Base-by-base conservation (phyloP, 2,797 vertebrate species). In the Eulemur coronatus region DNA sequence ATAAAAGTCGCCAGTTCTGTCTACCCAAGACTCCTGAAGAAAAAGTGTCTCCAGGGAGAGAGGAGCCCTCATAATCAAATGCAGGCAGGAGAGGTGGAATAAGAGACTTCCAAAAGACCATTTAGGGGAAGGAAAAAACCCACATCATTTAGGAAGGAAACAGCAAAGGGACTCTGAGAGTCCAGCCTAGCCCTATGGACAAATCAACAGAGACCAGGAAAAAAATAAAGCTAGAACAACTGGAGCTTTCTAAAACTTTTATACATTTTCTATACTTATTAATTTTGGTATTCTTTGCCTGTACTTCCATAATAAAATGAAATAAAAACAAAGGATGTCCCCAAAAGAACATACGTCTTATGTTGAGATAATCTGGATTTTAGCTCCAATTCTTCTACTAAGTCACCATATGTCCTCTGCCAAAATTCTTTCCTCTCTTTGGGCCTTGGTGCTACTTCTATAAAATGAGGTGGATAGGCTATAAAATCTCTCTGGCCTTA, bases 381-480 rank as follows among this genome's bases (percentile, higher is more conserved):
- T 67, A 88, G 50, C 30, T 26, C 18, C n/a, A 94, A 26, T 48
- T 84, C n/a, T 81, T 94, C 43, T 82, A 88, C 70, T 90, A 96
- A 88, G 14, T 82, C 26, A 41, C 6, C 35, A 33, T 11, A 70
- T 57, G 18, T 89, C 88, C 75, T 94, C 35, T 88, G 59, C 38
- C 85, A 96, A 86, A 91, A 82, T 59, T 63, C 38, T 50, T 86
- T 95, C 59, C 26, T 91, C 22, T 94, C 78, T 85, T 85, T 76
- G 81, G 69, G 61, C 43, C 35, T 85, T 85, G 63, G n/a, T 65
- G 55, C 84, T 55, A 87, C n/a, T 67, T 88, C 46, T 48, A 73
- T 87, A 97, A 97, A 84, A 84, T 69, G 38, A 84, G 20, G 38
- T 69, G 8, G 18, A 86, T 26, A 10, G 43, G 46, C 26, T 55